A percentile compares a stretch with the other conserved stretches of the same genome.
phyloP scores from a whole-genome alignment of 2,797 vertebrate species.

The Sparus aurata region DNA sequence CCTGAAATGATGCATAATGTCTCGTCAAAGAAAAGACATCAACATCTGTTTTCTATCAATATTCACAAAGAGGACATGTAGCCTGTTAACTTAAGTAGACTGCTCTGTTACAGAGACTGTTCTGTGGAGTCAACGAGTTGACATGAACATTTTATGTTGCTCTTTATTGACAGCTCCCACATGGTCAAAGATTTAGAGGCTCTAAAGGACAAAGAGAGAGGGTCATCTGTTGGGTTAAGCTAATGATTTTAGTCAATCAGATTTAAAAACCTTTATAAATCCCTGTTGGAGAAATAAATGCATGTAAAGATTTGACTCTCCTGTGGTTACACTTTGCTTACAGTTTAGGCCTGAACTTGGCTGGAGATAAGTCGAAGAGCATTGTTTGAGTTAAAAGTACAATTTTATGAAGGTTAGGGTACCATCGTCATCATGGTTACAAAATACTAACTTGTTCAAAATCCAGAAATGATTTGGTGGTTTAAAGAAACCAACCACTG shows the following conservation, averaged over 20 bases:
- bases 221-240: slow-evolving; percentile 54
- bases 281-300: background rate
- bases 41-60: slow-evolving; percentile 73
- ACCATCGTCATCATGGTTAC: background rate
- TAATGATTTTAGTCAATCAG: slow-evolving; percentile 19
- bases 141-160: slow-evolving; percentile 55
- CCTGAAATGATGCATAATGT: slow-evolving; percentile 40
- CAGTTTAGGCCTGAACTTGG: background rate
- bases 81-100: slow-evolving; percentile 45
- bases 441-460: slow-evolving; percentile 1
- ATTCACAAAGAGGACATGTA: slow-evolving; percentile 49
- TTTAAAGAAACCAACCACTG: background rate
- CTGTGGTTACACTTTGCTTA: background rate
- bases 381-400: background rate
- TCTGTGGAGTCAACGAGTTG: slow-evolving; percentile 31
- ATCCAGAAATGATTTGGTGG: background rate
- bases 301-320: background rate
- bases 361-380: background rate
- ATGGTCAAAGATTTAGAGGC: slow-evolving; percentile 56
- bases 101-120: slow-evolving; percentile 22
- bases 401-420: background rate
- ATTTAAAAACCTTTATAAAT: background rate
- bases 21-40: slow-evolving; percentile 42
- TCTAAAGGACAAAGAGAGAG: slow-evolving; percentile 40
- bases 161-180: slow-evolving; percentile 62